Base-by-base conservation (phyloP, 2,113 vertebrate species). In the Psephotus haematonotus region DNA sequence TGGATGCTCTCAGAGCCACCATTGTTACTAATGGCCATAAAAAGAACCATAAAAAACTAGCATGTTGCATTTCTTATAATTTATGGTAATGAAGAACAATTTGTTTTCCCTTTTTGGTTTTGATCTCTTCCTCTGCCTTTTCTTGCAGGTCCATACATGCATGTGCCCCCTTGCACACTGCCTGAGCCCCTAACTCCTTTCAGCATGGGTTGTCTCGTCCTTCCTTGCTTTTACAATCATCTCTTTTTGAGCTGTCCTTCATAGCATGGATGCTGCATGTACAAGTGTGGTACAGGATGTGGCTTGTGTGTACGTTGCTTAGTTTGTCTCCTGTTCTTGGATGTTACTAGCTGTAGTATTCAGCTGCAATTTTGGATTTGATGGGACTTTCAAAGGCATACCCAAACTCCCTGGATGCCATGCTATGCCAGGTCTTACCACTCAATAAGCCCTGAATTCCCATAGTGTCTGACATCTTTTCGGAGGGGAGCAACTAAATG, bases 11-110 rank as follows among this genome's bases (percentile, higher is more conserved):
- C 81, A 63, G 93, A 96, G 93, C 86, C 95, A 86, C 93, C 76
- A 47, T 93, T 92, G 95, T 97, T 96, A 97, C 96, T 97, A 97
- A 96, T 75, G 89, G 87, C 88, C 81, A 78, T 96, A 96, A 97
- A 96, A 96, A 92, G 96, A 92, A 37, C 93, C 85, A 93, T 96
- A 96, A 97, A 97, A 85, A 19, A 62, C 80, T 85, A 86, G 80
- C 90, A 49, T 79, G 78, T 92, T 90, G 82, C 63, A 44, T 89
- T 95, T 92, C 90, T 86, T 71, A 41, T 93, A 94, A 93, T 95
- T 82, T 92, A 87, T 67, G 93, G 23, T 94, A 88, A 93, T 83
- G 93, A 95, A 72, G 92, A 92, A 60, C 79, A 68, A 90, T 84
- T 93, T 88, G 43, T 75, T 86, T 90, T 78, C 65, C 72, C 71